Evolutionary conservation across 2,797 vertebrate genomes (phyloP), one percentile per base, ranked within the genome.

Genomic region (Saxicola maurus): DNA sequence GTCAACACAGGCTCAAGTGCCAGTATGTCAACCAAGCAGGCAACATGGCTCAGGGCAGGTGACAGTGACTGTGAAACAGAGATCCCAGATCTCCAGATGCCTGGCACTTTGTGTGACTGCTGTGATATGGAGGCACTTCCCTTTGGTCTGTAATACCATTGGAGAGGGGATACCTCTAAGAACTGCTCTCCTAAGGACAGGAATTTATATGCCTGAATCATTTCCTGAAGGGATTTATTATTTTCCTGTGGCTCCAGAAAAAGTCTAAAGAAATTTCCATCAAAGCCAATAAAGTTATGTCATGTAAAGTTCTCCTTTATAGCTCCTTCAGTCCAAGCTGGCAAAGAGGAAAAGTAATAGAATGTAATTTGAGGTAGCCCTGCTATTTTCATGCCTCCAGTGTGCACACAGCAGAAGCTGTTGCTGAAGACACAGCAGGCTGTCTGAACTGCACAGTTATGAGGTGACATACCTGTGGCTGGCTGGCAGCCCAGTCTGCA

Each of bases 401-500:
- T 21, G 45, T 3, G 27, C 83, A 69, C 91, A 30, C 6, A 66
- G 40, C 10, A 73, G 66, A 81, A 83, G 60, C 51, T 55, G 28
- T 42, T 75, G 62, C 45, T 91, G 67, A 86, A 75, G 80, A 52
- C 3, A 2, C 43, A 89, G 51, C 52, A 78, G 85, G 19, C 17
- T 94, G 73, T 43, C 82, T 92, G 73, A 83, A 81, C 43, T 21
- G 72, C 82, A 45, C 76, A 82, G 43, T 40, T 78, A 30, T n/a
- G 73, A 86, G 51, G 79, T 55, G 66, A 62, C 73, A 59, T 25
- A 86, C 87, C 91, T 91, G 72, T 57, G 59, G 13, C 73, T 94
- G 91, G 85, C 89, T 89, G 59, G 69, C 19, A 92, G 79, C 89
- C 80, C 76, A n/a, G 77, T 8, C 37, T 81, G 61, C 49, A 59